Conservation (phyloP, 2,888 invertebrate genomes). For the Yponomeuta cagnagella region DNA sequence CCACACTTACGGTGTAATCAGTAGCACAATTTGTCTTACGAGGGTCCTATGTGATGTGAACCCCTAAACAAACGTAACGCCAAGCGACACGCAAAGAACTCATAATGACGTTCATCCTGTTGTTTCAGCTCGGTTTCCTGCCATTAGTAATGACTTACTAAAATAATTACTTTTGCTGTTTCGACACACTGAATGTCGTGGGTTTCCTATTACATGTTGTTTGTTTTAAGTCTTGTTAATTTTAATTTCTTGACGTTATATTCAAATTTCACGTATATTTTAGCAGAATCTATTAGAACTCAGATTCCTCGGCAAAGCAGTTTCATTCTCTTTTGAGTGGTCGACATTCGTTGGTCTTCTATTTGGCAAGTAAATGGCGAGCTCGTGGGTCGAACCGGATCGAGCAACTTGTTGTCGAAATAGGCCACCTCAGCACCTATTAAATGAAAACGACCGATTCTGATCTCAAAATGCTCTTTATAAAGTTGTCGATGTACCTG, state of each 20-base stretch:
- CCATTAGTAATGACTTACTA: slow-evolving; percentile 32
- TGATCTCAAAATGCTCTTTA: slow-evolving; percentile 32
- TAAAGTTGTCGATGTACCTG: slow-evolving; percentile 26
- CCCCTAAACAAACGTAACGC: slow-evolving; percentile 15
- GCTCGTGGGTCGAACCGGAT: slow-evolving; percentile 33
- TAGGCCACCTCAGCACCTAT: slow-evolving; percentile 35
- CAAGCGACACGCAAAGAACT: slow-evolving; percentile 41
- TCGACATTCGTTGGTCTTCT: slow-evolving; percentile 11
- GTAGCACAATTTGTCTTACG: not conserved
- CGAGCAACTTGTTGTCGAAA: slow-evolving; percentile 33
- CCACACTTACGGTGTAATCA: not conserved
- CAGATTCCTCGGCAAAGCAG: not conserved
- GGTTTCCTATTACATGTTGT: not conserved
- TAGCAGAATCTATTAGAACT: not conserved
- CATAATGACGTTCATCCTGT: slow-evolving; percentile 45
- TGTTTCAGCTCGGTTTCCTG: slow-evolving; percentile 46
- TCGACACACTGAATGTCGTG: slow-evolving; percentile 24
- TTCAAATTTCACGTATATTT: not conserved
- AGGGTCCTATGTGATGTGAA: not conserved
- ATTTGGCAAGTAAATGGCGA: slow-evolving; percentile 29
- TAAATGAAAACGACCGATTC: slow-evolving; percentile 35
- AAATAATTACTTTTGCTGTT: slow-evolving; percentile 42
- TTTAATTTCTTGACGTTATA: not conserved
- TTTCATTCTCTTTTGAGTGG: not conserved
- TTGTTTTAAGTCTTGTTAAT: not conserved